A percentile compares a stretch with the other conserved stretches of the same genome.
These are phyloP conservation scores for Orestias chungarensis DNA, from an alignment of 2,797 vertebrate genomes.

Conservation along the genomic window DNA sequence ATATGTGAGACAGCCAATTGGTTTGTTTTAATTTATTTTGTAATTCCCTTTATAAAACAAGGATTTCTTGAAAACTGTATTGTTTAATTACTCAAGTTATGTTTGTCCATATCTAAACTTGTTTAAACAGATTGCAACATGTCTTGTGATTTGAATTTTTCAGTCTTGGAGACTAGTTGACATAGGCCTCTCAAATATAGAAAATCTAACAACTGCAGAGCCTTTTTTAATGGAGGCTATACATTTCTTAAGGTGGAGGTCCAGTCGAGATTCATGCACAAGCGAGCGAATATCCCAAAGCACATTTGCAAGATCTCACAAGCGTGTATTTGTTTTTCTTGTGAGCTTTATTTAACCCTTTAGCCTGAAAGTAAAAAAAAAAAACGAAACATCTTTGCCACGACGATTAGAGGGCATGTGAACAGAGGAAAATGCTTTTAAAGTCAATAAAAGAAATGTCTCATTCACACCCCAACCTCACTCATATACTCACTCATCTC, in stretches of 20 bases:
- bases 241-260: neutral
- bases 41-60: neutral
- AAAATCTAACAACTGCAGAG: too few relatives aligned
- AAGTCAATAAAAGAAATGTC: slow-evolving; percentile 20
- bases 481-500: slow-evolving; percentile 59
- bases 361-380: neutral
- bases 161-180: too few relatives aligned
- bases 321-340: neutral
- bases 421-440: neutral
- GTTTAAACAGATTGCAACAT: neutral
- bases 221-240: neutral
- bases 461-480: slow-evolving; percentile 10
- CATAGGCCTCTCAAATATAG: too few relatives aligned
- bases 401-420: neutral
- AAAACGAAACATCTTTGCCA: neutral
- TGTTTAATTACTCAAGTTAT: neutral
- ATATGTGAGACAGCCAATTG: too few relatives aligned
- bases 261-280: neutral
- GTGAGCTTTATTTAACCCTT: neutral
- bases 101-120: neutral
- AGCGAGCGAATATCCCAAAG: neutral
- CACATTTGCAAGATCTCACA: neutral
- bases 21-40: neutral
- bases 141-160: neutral
- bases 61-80: neutral